phyloP scores from a whole-genome alignment of 1,140 invertebrate genomes.

The Lepidurus arcticus region DNA sequence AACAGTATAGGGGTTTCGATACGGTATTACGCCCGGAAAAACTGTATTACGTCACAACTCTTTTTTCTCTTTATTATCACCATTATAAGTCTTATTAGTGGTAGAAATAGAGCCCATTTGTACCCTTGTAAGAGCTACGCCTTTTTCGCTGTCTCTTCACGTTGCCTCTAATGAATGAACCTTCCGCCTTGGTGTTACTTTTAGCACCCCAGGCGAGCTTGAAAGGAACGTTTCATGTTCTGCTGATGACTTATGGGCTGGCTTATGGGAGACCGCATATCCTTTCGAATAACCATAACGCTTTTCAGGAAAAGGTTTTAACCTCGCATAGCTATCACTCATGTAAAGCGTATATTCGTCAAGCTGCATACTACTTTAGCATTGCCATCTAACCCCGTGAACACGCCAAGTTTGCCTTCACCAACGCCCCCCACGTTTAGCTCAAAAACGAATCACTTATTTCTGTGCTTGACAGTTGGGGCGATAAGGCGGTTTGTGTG shows the following conservation, averaged over 20 bases:
- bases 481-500: not conserved
- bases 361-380: not conserved
- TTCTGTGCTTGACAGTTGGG: not conserved
- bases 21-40: no score
- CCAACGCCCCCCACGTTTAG: not conserved
- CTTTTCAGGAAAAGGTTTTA: not conserved
- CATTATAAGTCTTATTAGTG: not conserved
- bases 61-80: no score
- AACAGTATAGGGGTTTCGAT: not conserved
- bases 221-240: not conserved
- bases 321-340: not conserved
- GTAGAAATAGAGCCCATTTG: not conserved
- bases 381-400: not conserved
- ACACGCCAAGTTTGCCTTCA: not conserved
- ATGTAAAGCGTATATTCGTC: not conserved
- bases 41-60: no score
- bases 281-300: not conserved
- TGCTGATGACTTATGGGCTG: not conserved
- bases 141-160: not conserved
- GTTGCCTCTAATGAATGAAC: slow-evolving; percentile 5
- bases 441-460: not conserved
- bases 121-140: not conserved
- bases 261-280: not conserved
- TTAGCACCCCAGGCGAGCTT: not conserved
- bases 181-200: not conserved